Evolutionary conservation across 2,888 invertebrate species (phyloP), one percentile per base, ranked within the genome.

Genomic region (Mechanitis mazaeus): DNA sequence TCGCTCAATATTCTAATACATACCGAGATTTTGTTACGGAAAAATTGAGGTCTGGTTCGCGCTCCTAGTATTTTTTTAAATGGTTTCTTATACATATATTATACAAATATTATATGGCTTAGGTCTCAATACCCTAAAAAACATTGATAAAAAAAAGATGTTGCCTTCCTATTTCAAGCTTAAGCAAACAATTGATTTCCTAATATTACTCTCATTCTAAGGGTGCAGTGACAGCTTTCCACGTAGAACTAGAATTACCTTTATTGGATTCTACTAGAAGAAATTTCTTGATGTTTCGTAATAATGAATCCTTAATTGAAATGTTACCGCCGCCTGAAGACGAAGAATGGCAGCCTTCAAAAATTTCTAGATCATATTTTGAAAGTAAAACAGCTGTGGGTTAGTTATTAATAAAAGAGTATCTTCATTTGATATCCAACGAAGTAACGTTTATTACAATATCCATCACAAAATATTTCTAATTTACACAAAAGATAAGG

Each of bases 221-320:
- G 88, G 87, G 87, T 20, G 75, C 78, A 5, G 68, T 74, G 4
- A 84, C 89, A 59, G 79, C 85, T 2, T 91, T 91, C 70, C 88
- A 91, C 66, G 71, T 93, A 6, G 92, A 92, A 72, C 68, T 92
- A 9, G 86, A 88, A 65, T 70, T 92, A 33, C 92, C 92, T 0
- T 69, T 92, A n/a, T 71, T 92, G 31, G 92, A 92, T 72, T 76
- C 84, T 1, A 72, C 71, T 1, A 75, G 90, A 54, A 77, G 90
- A 54, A 74, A 70, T 28, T 89, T 87, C 61, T 72, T 89, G 28
- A 79, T 89, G 81, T 85, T 76, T 64, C 79, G 84, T 6, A 69
- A 72, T 47, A 69, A 85, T 63, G 85, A 83, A 31, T 84, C 85
- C 0, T 71, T 86, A 3, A 77, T 68, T 9, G 87, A 90, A 69